Percentiles rank a stretch among this genome's conserved stretches.
phyloP scores from a whole-genome alignment of 2,888 invertebrate species.

The Leptodirus hochenwartii region DNA sequence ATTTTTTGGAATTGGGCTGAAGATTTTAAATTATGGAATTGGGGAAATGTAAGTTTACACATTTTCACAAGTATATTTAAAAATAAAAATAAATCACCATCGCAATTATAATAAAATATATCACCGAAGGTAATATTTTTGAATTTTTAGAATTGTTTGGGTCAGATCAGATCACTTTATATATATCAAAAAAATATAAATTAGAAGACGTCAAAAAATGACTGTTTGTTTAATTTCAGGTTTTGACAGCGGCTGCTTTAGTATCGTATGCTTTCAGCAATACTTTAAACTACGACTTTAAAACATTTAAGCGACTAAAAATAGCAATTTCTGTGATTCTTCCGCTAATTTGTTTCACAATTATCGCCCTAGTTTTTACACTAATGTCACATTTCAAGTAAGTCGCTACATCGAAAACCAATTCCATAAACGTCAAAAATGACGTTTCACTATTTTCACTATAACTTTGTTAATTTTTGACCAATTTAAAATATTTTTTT shows the following conservation, averaged over 20 bases:
- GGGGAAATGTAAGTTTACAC: conserved; percentile 18
- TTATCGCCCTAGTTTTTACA: conserved; percentile 24
- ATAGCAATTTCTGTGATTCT: conserved; percentile 20
- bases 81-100: not conserved
- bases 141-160: too few relatives aligned
- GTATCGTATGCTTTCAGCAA: conserved; percentile 27
- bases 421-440: not conserved
- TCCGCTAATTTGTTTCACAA: conserved; percentile 23
- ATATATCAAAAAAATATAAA: too few relatives aligned
- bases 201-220: too few relatives aligned
- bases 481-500: not conserved
- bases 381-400: conserved; percentile 29
- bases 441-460: conserved; percentile 1
- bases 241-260: conserved; percentile 25
- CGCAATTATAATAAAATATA: too few relatives aligned
- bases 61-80: conserved; percentile 1
- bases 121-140: too few relatives aligned
- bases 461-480: not conserved
- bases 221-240: conserved; percentile 18
- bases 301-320: conserved; percentile 5
- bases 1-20: conserved; percentile 24
- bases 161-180: too few relatives aligned
- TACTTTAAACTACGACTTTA: conserved; percentile 18
- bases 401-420: conserved; percentile 11
- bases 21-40: conserved; percentile 20